These are phyloP conservation scores for Zaprionus kolodkinae DNA, from an alignment of 1,140 invertebrate genomes.

Conservation along the genomic window DNA sequence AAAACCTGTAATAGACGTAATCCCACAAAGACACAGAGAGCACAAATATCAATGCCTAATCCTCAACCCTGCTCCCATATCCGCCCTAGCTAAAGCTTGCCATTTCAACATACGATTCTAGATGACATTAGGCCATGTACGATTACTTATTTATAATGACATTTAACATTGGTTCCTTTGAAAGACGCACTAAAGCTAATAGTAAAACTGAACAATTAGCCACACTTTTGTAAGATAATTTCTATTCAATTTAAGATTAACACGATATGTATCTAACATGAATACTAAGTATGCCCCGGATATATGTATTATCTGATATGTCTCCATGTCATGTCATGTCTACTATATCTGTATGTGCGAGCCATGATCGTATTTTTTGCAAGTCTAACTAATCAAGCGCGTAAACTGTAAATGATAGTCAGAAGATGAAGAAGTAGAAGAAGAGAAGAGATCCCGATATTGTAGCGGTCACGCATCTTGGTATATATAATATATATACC, in stretches of 20 bases:
- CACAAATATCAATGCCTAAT: conserved; percentile 10
- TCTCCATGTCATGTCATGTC: background rate
- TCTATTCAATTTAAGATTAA: conserved; percentile 62
- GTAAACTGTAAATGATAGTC: conserved; percentile 63
- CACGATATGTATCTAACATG: conserved; percentile 30
- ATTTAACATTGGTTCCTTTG: conserved; percentile 76
- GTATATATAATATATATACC: conserved; percentile 49
- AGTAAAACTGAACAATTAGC: conserved; percentile 47
- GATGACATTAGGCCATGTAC: conserved; percentile 52
- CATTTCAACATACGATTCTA: conserved; percentile 57
- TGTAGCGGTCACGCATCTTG: conserved; percentile 47
- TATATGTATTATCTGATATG: conserved; percentile 29
- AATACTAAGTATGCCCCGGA: conserved; percentile 58
- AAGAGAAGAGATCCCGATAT: conserved; percentile 29
- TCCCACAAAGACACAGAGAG: conserved; percentile 18
- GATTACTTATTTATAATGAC: conserved; percentile 38
- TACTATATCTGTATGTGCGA: conserved; percentile 6
- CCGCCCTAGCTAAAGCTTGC: background rate
- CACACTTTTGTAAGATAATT: conserved; percentile 79
- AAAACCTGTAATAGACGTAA: conserved; percentile 34
- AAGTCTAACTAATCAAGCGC: conserved; percentile 50
- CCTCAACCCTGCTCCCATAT: background rate
- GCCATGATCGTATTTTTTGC: conserved; percentile 44
- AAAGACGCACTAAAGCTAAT: conserved; percentile 69
- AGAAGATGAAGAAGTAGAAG: conserved; percentile 12